A percentile compares a stretch with the other conserved stretches of the same genome.
Conservation (phyloP, 2,113 vertebrate species). For the Tragelaphus imberbis region DNA sequence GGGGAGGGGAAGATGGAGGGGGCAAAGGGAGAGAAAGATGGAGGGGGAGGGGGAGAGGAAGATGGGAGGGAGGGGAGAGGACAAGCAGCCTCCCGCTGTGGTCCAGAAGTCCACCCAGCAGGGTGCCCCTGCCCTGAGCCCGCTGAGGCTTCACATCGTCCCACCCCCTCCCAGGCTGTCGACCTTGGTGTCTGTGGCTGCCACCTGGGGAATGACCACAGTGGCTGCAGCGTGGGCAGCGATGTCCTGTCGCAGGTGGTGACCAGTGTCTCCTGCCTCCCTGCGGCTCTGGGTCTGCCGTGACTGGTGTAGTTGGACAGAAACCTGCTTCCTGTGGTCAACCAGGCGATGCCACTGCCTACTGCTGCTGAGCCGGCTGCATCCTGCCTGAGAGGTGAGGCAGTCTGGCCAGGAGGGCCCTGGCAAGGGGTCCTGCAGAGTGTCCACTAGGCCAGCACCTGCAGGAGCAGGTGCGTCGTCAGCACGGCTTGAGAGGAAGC, state of each 20-base stretch:
- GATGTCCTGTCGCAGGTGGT: accelerated
- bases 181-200: accelerated
- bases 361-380: slow-evolving; percentile 23
- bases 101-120: not conserved
- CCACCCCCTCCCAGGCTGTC: accelerated
- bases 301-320: slow-evolving; percentile 77
- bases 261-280: not conserved
- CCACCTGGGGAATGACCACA: accelerated
- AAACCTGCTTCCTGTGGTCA: slow-evolving; percentile 80
- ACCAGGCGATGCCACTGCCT: slow-evolving; percentile 76
- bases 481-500: not conserved
- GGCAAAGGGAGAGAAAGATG: too few relatives aligned
- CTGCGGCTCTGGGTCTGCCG: not conserved
- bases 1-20: too few relatives aligned
- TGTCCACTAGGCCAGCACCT: slow-evolving; percentile 72
- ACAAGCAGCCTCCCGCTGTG: accelerated
- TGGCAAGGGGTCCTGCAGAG: slow-evolving; percentile 59
- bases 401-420: not conserved
- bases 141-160: accelerated
- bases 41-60: not conserved
- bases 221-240: not conserved
- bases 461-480: slow-evolving; percentile 73
- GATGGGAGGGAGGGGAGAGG: not conserved
- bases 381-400: not conserved
- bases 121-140: not conserved